Conservation (phyloP, 1,140 invertebrate genomes). For the Drosophila ogumai region DNA sequence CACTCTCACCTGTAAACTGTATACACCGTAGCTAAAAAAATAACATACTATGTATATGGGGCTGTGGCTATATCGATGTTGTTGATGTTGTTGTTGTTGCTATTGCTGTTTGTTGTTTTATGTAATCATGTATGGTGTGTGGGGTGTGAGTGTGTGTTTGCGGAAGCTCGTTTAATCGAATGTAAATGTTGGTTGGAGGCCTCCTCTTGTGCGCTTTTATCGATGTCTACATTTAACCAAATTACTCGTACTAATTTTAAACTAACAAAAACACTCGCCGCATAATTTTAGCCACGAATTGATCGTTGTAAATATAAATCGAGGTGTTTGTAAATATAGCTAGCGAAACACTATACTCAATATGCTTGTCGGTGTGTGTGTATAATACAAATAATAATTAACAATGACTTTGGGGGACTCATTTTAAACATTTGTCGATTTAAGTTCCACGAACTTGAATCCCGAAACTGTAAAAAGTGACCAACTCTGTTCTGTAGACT, state of each 20-base stretch:
- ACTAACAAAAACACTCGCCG: constrained; percentile 34
- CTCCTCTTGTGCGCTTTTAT: constrained; percentile 63
- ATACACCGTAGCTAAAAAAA: constrained; percentile 34
- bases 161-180: constrained; percentile 55
- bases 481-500: constrained; percentile 39
- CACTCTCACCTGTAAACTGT: constrained; percentile 32
- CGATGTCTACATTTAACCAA: constrained; percentile 59
- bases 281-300: constrained; percentile 45
- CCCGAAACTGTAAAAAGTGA: constrained; percentile 24
- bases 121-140: constrained; percentile 31
- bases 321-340: constrained; percentile 50
- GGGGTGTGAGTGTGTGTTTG: neutral
- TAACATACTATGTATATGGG: constrained; percentile 29
- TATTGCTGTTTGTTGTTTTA: constrained; percentile 59
- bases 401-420: constrained; percentile 22
- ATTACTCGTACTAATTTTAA: constrained; percentile 38
- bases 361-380: constrained; percentile 69
- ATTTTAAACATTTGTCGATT: constrained; percentile 13
- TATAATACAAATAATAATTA: constrained; percentile 50
- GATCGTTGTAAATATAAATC: constrained; percentile 52
- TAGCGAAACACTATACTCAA: constrained; percentile 32
- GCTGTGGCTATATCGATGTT: constrained; percentile 56
- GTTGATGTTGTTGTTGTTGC: constrained; percentile 59
- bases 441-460: constrained; percentile 5
- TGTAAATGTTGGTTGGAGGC: constrained; percentile 61